phyloP scores from a whole-genome alignment of 1,140 invertebrate species.

The Tigriopus japonicus region DNA sequence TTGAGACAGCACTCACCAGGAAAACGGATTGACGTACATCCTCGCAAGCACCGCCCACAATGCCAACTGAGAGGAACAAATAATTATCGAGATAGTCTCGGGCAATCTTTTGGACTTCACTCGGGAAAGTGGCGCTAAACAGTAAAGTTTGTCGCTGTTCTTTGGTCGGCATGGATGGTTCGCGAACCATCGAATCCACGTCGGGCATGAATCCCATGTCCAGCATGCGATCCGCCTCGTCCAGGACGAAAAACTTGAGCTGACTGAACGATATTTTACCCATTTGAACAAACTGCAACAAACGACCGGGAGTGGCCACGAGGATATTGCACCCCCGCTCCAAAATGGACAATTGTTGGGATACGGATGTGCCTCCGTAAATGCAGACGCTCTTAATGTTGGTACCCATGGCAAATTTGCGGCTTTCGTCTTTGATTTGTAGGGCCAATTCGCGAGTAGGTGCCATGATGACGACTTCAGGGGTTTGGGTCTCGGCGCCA shows the following conservation, averaged over 20 bases:
- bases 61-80: slow-evolving; percentile 62
- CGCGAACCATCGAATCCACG: slow-evolving; percentile 50
- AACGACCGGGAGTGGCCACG: slow-evolving; percentile 78
- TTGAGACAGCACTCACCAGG: too few relatives aligned
- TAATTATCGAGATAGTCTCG: slow-evolving; percentile 37
- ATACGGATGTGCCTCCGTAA: slow-evolving; percentile 65
- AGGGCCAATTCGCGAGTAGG: slow-evolving; percentile 77
- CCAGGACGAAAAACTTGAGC: slow-evolving; percentile 61
- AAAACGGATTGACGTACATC: slow-evolving; percentile 56
- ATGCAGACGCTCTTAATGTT: slow-evolving; percentile 46
- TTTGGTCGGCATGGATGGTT: slow-evolving; percentile 46
- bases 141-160: slow-evolving; percentile 55
- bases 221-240: slow-evolving; percentile 89
- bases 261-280: slow-evolving; percentile 65
- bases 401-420: slow-evolving; percentile 59
- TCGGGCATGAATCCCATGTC: slow-evolving; percentile 67
- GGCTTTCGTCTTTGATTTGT: slow-evolving; percentile 67
- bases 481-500: slow-evolving; percentile 27
- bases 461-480: slow-evolving; percentile 55
- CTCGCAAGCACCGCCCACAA: slow-evolving; percentile 70
- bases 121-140: slow-evolving; percentile 86
- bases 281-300: slow-evolving; percentile 82
- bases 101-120: slow-evolving; percentile 42
- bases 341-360: slow-evolving; percentile 45
- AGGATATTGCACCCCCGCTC: slow-evolving; percentile 71